Percentiles rank a stretch among this genome's conserved stretches.
phyloP scores from a whole-genome alignment of 1,140 invertebrate genomes.

The Drosophila truncata region DNA sequence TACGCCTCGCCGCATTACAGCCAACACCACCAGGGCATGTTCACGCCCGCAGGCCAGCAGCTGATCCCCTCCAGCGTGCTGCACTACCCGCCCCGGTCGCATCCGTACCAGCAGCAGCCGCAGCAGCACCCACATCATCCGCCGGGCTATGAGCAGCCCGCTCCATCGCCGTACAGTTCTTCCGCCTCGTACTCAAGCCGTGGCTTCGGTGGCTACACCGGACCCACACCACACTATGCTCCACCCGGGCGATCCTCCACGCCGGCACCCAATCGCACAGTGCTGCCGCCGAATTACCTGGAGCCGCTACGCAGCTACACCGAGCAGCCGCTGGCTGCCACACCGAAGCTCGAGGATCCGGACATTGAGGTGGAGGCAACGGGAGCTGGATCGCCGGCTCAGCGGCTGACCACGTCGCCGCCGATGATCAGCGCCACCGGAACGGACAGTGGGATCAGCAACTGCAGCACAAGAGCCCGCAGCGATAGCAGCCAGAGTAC shows the following conservation, averaged over 20 bases:
- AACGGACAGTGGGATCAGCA: slow-evolving; percentile 80
- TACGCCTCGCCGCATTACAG: slow-evolving; percentile 77
- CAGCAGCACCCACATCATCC: slow-evolving; percentile 41
- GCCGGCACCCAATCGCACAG: slow-evolving; percentile 73
- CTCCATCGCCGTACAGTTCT: slow-evolving; percentile 62
- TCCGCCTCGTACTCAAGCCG: slow-evolving; percentile 52
- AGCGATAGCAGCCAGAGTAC: slow-evolving; percentile 81
- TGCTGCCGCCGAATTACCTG: slow-evolving; percentile 69
- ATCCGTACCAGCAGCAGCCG: slow-evolving; percentile 16
- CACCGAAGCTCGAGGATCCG: slow-evolving; percentile 62
- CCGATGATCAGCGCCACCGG: slow-evolving; percentile 79
- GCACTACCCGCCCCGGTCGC: slow-evolving; percentile 64
- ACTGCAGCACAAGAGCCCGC: slow-evolving; percentile 71
- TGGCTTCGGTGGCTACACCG: slow-evolving; percentile 56
- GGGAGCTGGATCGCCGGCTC: slow-evolving; percentile 39
- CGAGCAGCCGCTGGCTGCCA: slow-evolving; percentile 28
- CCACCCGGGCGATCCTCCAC: slow-evolving; percentile 63
- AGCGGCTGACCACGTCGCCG: slow-evolving; percentile 69
- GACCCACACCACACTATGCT: slow-evolving; percentile 52
- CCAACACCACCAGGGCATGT: slow-evolving; percentile 65
- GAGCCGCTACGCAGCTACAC: slow-evolving; percentile 59
- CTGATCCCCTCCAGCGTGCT: slow-evolving; percentile 74
- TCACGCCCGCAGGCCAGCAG: slow-evolving; percentile 74
- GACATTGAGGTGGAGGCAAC: slow-evolving; percentile 42
- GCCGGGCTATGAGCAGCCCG: slow-evolving; percentile 56